Conservation (phyloP, 2,113 vertebrate genomes). For the Upupa epops region DNA sequence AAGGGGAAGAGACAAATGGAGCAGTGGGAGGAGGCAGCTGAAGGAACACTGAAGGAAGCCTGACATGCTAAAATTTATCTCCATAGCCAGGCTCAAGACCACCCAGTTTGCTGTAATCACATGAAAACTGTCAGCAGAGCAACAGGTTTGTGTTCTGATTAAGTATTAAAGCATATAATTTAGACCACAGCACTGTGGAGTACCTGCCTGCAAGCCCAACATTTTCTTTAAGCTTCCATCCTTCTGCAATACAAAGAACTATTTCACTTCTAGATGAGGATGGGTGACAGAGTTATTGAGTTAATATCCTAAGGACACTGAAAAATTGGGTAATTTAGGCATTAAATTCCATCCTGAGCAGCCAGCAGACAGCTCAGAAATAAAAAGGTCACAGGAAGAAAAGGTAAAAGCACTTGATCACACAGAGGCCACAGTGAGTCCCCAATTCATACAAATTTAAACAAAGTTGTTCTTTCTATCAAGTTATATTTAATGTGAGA, state of each 20-base stretch:
- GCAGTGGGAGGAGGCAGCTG: background rate
- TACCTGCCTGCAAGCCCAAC: background rate
- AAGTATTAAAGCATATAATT: background rate
- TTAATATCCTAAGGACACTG: background rate
- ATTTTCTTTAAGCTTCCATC: background rate
- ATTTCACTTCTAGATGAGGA: background rate
- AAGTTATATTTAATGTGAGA: background rate
- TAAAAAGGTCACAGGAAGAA: background rate
- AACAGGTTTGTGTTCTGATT: background rate
- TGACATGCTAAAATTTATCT: background rate
- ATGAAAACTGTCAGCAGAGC: background rate
- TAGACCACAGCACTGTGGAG: accelerated
- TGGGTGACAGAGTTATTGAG: background rate
- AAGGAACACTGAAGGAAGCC: accelerated
- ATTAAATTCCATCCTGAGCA: background rate
- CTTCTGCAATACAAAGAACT: background rate
- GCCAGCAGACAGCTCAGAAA: background rate
- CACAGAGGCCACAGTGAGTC: background rate
- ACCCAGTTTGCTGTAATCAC: background rate
- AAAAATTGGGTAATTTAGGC: background rate
- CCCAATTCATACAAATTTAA: background rate
- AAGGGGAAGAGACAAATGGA: background rate
- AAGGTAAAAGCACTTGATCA: background rate
- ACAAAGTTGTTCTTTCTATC: background rate
- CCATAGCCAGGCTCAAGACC: background rate